Base-by-base conservation (phyloP, 2,797 vertebrate species). In the Poecilia velifera region DNA sequence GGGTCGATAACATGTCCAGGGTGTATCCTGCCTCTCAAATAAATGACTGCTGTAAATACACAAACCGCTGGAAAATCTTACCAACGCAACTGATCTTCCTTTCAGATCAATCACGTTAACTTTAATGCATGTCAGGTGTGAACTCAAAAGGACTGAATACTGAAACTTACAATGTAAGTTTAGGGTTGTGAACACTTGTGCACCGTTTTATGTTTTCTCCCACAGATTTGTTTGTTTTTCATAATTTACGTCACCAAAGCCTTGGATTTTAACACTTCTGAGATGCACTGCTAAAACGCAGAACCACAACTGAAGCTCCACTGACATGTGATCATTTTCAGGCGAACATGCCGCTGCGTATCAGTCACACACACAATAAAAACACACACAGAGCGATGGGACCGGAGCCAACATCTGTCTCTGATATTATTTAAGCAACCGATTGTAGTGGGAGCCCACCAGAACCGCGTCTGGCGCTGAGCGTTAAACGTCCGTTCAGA, bases 391-490 rank as follows among this genome's bases (percentile, higher is more conserved):
- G 90, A 89, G 87, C 80, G 87, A 92, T 91, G 90, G 91, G 93
- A 91, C 53, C 49, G 0, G 45, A 64, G 92, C 93, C 95, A 94
- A 95, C 95, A 96, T 95, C 94, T 96, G 95, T 93, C 89, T 96
- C 91, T 94, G 93, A 95, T 96, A 94, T 93, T 87, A 89, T 93
- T 94, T 93, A 94, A 92, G 92, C 91, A 94, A 94, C 93, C 91
- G 83, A 94, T 93, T 94, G 93, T 91, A 94, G 94, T 92, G 94
- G 93, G 90, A 95, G 94, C 91, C 92, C 92, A 90, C 90, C 91
- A 92, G 91, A 89, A 93, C 89, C 91, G 90, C 72, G 91, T 94
- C 93, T 91, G 89, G 84, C 53, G 39, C 80, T 78, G 85, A 88
- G 87, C 87, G 85, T 92, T 85, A 89, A 83, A 86, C 86, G 84